phyloP scores from a whole-genome alignment of 2,797 vertebrate species.

The Picus viridis region DNA sequence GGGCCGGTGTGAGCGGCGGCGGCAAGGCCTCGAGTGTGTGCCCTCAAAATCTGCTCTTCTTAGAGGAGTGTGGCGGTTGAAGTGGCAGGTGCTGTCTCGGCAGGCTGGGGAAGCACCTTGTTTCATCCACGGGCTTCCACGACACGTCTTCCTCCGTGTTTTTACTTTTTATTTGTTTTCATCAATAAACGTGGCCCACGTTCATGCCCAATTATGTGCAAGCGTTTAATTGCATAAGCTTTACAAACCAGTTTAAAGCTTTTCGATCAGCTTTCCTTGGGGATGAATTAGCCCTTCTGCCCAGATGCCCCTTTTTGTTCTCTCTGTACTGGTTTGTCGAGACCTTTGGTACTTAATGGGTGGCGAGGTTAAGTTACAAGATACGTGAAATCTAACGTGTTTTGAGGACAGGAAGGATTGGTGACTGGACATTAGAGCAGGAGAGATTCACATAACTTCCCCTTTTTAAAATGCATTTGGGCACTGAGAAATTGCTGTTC shows the following conservation, averaged over 20 bases:
- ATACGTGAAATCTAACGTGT: rapidly evolving
- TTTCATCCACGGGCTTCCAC: rapidly evolving
- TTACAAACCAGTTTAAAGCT: too few species aligned
- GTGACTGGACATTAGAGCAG: background rate
- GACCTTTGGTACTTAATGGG: background rate
- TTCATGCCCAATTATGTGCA: background rate
- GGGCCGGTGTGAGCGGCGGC: rapidly evolving
- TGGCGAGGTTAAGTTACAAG: background rate
- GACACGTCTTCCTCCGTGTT: rapidly evolving
- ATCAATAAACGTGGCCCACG: rapidly evolving
- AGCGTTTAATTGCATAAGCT: background rate
- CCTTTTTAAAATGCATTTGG: rapidly evolving
- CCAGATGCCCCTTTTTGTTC: background rate
- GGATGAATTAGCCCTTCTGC: rapidly evolving
- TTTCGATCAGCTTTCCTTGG: background rate
- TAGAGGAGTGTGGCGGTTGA: rapidly evolving
- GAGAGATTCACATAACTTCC: background rate
- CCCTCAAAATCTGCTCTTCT: rapidly evolving
- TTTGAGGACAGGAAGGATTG: rapidly evolving
- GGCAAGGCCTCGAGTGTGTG: rapidly evolving
- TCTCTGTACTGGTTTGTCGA: rapidly evolving
- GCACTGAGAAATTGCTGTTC: background rate
- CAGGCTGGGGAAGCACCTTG: rapidly evolving
- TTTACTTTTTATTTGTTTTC: background rate
- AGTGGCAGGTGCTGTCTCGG: rapidly evolving